Percentiles rank a stretch among this genome's conserved stretches.
phyloP scores from a whole-genome alignment of 2,888 invertebrate genomes.

The Petrolisthes manimaculis region DNA sequence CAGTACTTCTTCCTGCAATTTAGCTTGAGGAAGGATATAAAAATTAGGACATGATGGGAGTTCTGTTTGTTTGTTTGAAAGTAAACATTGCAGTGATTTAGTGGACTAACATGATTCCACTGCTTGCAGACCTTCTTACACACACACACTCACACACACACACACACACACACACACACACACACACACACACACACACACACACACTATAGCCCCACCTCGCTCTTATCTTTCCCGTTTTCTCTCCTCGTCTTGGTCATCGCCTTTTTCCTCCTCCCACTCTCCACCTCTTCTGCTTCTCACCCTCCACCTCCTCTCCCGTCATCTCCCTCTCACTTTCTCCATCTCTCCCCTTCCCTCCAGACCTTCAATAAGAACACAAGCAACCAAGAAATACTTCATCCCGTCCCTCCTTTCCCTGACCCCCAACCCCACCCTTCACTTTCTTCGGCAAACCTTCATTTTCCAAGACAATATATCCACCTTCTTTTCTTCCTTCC shows the following conservation, averaged over 20 bases:
- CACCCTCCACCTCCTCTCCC: neutral
- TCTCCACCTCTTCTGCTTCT: neutral
- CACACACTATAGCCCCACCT: neutral
- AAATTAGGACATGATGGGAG: no score
- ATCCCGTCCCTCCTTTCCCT: neutral
- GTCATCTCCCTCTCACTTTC: neutral
- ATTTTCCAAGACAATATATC: neutral
- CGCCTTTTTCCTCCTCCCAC: neutral
- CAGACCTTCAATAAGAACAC: neutral
- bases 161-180: constrained; percentile 36
- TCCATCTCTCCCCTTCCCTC: neutral
- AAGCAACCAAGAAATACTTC: neutral
- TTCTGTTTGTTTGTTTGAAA: no score
- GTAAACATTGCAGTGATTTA: no score
- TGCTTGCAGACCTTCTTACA: neutral
- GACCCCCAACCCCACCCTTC: neutral
- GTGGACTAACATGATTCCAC: no score
- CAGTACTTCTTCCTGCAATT: no score
- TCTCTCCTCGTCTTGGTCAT: neutral
- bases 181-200: constrained; percentile 9
- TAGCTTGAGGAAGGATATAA: no score
- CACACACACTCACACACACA: constrained; percentile 40
- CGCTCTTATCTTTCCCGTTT: neutral
- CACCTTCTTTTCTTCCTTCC: neutral
- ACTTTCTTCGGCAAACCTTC: constrained; percentile 1